A percentile compares a stretch with the other conserved stretches of the same genome.
These are phyloP conservation scores for Drymonia ruficornis DNA, from an alignment of 2,888 invertebrate species.

Conservation along the genomic window DNA sequence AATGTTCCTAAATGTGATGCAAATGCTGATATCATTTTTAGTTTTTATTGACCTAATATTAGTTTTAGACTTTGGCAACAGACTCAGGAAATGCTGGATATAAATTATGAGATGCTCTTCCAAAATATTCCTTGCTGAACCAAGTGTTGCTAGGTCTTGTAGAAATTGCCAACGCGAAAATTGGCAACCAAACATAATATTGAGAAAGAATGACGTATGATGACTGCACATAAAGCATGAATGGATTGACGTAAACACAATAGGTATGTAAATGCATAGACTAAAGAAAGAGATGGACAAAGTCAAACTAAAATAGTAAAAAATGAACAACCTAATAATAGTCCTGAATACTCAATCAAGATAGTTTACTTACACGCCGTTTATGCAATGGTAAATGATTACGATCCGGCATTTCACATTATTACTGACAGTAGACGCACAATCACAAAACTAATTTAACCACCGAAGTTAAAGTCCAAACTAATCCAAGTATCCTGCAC, in stretches of 20 bases:
- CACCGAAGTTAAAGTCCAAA: slow-evolving; percentile 8
- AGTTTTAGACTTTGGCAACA: not conserved
- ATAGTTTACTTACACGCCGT: slow-evolving; percentile 62
- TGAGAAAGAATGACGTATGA: slow-evolving; percentile 7
- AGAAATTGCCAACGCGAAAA: not conserved
- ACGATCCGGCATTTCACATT: slow-evolving; percentile 73
- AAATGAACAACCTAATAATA: not conserved
- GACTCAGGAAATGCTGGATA: slow-evolving; percentile 7
- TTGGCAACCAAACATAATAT: not conserved
- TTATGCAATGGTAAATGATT: slow-evolving; percentile 60
- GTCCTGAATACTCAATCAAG: not conserved
- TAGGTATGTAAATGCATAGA: not conserved
- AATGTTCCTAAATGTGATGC: not conserved
- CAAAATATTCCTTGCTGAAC: not conserved
- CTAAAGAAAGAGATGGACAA: not conserved
- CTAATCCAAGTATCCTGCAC: not conserved
- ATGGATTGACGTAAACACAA: not conserved
- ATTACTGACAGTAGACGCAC: slow-evolving; percentile 32
- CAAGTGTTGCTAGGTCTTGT: not conserved
- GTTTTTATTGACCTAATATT: slow-evolving; percentile 2
- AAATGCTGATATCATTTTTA: not conserved
- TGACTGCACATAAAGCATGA: not conserved
- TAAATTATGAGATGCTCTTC: not conserved
- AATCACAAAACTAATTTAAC: slow-evolving; percentile 14
- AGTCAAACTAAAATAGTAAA: not conserved